A percentile compares a stretch with the other conserved stretches of the same genome.
Conservation (phyloP, 2,797 vertebrate species). For the Dicrostonyx torquatus region DNA sequence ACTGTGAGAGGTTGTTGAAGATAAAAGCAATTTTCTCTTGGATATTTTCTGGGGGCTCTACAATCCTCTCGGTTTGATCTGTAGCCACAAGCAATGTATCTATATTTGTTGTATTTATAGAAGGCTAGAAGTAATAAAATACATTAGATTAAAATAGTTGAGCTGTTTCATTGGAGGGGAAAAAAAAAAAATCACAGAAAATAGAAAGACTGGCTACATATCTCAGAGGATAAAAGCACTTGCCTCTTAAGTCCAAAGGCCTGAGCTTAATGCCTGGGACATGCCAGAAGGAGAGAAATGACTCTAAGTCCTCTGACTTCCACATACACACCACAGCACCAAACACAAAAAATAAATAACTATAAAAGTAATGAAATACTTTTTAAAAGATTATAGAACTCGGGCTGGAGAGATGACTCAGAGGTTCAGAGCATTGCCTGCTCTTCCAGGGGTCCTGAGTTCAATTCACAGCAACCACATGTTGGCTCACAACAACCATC, state of each 20-base stretch:
- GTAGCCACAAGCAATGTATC: conserved; percentile 98
- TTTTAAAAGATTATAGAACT: background rate
- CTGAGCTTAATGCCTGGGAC: background rate
- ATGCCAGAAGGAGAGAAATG: background rate
- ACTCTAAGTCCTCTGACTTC: background rate
- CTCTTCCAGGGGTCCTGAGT: no score
- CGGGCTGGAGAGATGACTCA: no score
- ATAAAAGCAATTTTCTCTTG: conserved; percentile 99
- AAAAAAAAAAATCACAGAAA: background rate
- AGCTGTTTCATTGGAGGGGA: background rate
- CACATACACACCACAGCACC: background rate
- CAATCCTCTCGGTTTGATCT: conserved; percentile 98
- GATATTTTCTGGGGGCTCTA: conserved; percentile 98
- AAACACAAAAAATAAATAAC: background rate
- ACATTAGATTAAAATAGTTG: conserved; percentile 31
- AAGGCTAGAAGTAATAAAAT: conserved; percentile 89
- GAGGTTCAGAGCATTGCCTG: no score
- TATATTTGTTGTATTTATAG: conserved; percentile 99
- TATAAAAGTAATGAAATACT: background rate
- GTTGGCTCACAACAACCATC: no score
- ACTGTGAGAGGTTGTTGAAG: conserved; percentile 99
- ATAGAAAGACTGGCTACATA: background rate
- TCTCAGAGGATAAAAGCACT: background rate
- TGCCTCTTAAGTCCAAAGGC: background rate
- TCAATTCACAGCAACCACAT: no score